A percentile compares a stretch with the other conserved stretches of the same genome.
Conservation (phyloP, 1,140 invertebrate genomes). For the Hycleus cichorii region DNA sequence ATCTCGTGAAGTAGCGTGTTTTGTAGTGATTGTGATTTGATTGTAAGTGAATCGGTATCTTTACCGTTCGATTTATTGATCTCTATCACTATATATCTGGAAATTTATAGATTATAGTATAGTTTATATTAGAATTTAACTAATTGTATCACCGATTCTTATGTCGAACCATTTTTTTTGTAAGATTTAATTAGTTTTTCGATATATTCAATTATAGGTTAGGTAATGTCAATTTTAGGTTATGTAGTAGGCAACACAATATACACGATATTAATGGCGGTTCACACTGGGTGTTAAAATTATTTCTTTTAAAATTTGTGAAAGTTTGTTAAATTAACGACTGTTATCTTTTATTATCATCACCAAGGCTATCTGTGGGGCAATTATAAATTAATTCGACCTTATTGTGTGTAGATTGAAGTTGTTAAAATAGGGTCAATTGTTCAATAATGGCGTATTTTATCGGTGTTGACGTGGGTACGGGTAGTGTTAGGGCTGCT, state of each 20-base stretch:
- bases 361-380: too few relatives aligned
- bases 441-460: slow-evolving; percentile 47
- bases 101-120: slow-evolving; percentile 9
- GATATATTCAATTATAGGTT: background rate
- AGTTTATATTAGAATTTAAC: background rate
- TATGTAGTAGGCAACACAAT: too few relatives aligned
- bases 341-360: too few relatives aligned
- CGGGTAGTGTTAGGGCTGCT: slow-evolving; percentile 78
- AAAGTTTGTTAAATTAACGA: too few relatives aligned
- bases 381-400: too few relatives aligned
- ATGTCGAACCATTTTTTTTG: slow-evolving; percentile 54
- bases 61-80: slow-evolving; percentile 22
- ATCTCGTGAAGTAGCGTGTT: slow-evolving; percentile 54
- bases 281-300: too few relatives aligned
- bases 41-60: slow-evolving; percentile 44
- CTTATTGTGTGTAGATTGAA: too few relatives aligned
- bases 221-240: background rate
- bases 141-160: slow-evolving; percentile 53
- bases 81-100: slow-evolving; percentile 32
- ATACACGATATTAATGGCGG: too few relatives aligned
- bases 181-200: background rate
- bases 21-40: slow-evolving; percentile 52
- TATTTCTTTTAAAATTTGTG: too few relatives aligned
- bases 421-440: background rate
- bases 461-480: slow-evolving; percentile 91